phyloP scores from a whole-genome alignment of 1,140 invertebrate genomes.

The Antheraea pernyi region DNA sequence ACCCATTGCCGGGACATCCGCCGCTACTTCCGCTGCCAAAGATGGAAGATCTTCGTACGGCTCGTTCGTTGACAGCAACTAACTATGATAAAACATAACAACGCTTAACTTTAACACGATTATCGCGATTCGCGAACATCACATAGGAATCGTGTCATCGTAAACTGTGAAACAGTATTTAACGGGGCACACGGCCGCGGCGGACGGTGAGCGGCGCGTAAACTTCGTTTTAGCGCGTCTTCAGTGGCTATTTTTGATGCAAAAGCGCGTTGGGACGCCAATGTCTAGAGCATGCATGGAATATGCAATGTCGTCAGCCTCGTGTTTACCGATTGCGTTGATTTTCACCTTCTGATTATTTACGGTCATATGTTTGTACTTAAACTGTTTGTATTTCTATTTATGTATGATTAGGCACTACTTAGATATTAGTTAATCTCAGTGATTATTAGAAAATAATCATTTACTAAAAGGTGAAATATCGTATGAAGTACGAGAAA shows the following conservation, averaged over 20 bases:
- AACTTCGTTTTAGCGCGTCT: conserved; percentile 68
- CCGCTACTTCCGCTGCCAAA: conserved; percentile 75
- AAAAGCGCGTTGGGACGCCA: conserved; percentile 72
- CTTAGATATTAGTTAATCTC: neutral
- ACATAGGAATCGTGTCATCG: conserved; percentile 4
- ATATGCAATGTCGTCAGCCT: conserved; percentile 76
- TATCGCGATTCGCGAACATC: conserved; percentile 17
- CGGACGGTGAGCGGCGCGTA: conserved; percentile 56
- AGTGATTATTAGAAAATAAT: too few relatives aligned
- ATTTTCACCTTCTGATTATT: conserved; percentile 9
- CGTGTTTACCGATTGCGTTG: conserved; percentile 42
- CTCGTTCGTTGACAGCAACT: conserved; percentile 71
- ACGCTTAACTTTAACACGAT: conserved; percentile 32
- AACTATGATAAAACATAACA: conserved; percentile 54
- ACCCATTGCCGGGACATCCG: conserved; percentile 77
- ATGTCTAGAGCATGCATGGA: conserved; percentile 77
- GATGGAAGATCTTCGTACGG: conserved; percentile 67
- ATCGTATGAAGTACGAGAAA: too few relatives aligned
- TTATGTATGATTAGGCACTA: neutral
- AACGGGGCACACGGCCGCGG: conserved; percentile 48
- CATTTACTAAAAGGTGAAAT: too few relatives aligned
- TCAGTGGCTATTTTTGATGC: conserved; percentile 77
- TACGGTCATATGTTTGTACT: neutral
- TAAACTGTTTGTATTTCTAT: neutral
- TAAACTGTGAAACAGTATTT: conserved; percentile 20